phyloP scores from a whole-genome alignment of 2,888 invertebrate species.

The Lamellibrachia columna region DNA sequence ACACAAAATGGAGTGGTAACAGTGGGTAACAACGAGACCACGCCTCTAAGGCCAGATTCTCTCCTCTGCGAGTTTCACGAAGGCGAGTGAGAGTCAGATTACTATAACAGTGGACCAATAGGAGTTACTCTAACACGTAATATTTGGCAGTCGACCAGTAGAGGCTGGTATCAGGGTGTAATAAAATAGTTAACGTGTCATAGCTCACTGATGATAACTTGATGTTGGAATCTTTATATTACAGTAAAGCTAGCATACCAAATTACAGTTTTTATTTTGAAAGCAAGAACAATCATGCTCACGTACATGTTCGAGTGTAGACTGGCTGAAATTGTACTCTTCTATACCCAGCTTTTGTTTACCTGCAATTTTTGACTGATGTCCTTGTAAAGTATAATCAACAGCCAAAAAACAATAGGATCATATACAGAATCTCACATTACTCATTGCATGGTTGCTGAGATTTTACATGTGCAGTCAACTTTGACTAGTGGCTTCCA shows the following conservation, averaged over 20 bases:
- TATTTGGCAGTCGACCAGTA: no score
- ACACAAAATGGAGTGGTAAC: no score
- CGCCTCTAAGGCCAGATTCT: no score
- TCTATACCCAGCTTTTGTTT: constrained; percentile 80
- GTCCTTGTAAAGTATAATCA: background rate
- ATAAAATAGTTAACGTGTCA: no score
- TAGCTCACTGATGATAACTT: no score
- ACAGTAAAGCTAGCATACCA: constrained; percentile 18
- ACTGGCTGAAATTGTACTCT: constrained; percentile 91
- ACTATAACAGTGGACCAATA: no score
- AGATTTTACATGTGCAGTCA: background rate
- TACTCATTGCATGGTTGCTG: constrained; percentile 31
- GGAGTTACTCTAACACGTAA: no score
- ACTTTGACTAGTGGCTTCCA: no score
- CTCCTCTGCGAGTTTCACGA: no score
- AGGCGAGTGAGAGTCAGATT: no score
- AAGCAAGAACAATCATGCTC: constrained; percentile 32
- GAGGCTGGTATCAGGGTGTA: no score
- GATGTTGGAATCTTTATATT: background rate
- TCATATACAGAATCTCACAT: background rate
- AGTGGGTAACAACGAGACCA: no score
- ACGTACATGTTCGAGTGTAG: constrained; percentile 79
- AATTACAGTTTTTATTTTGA: constrained; percentile 64
- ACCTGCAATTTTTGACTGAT: constrained; percentile 49
- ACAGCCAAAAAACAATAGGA: background rate